Evolutionary conservation across 2,888 invertebrate genomes (phyloP), one percentile per base, ranked within the genome.

Genomic region (Podabrus alpinus): DNA sequence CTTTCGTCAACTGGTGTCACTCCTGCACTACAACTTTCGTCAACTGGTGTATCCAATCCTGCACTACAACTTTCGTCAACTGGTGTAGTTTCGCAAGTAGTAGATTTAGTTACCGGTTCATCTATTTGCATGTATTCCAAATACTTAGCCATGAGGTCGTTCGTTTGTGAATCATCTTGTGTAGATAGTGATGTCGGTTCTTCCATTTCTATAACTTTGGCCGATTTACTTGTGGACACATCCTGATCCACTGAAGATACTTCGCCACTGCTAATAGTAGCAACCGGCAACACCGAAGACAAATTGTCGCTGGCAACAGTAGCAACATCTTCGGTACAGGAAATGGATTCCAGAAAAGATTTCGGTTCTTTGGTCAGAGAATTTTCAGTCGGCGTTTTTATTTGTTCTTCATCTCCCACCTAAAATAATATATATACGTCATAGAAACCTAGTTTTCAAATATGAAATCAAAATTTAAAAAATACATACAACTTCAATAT

Each of bases 401-500:
- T 45, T n/a, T 7, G n/a, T 45, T 45, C 45, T 45, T 45, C 45
- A 45, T 45, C 45, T 45, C 45, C 45, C n/a, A 45, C n/a, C 45
- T 45, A 45, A 45, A 45, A 45, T 9, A 1, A 45, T 45, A 45
- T n/a, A 45, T n/a, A 45, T 2, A n/a, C 2, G 0, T n/a, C 1
- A 2, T 45, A 5, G n/a, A 13, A n/a, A 45, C 21, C 9, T 15
- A 61, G 13, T 69, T 69, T 10, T 69, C 13, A n/a, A 45, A 7
- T 11, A 15, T 21, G 21, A 21, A 69, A 69, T 19, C 16, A 4
- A 17, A 15, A 66, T 13, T 62, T 19, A 19, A 66, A 66, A 60
- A 29, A 17, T 74, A 71, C 74, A 68, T 66, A 75, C 74, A 21
- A 19, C 3, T 19, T 64, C 62, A 11, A 64, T 64, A 15, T 75